Evolutionary conservation across 2,888 invertebrate genomes (phyloP).

Genomic region (Lasioglossum morio): DNA sequence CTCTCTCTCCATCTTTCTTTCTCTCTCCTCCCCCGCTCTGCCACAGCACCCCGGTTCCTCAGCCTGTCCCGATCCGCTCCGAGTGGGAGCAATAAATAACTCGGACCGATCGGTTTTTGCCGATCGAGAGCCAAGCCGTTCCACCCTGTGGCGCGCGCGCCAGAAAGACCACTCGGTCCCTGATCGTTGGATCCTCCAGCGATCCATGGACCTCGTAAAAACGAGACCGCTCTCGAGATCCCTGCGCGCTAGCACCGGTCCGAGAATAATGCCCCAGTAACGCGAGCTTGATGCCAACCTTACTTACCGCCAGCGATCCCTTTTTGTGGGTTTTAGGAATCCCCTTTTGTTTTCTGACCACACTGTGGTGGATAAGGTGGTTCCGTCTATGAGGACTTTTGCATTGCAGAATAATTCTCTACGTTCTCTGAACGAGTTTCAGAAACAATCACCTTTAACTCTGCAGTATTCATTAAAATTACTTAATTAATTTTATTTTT

Average conservation of each 20-base stretch:
- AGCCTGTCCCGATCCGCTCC: constrained; percentile 64
- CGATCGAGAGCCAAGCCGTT: constrained; percentile 74
- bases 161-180: constrained; percentile 3
- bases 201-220: constrained; percentile 11
- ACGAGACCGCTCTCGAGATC: neutral
- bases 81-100: constrained; percentile 83
- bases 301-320: neutral
- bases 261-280: constrained; percentile 6
- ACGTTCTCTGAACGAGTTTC: no score
- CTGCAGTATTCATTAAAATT: no score
- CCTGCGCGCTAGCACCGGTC: neutral
- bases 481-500: no score
- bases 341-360: constrained; percentile 1
- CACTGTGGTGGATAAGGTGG: neutral
- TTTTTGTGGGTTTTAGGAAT: constrained; percentile 28
- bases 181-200: neutral
- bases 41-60: constrained; percentile 62
- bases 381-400: neutral
- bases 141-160: constrained; percentile 58
- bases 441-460: no score
- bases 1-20: neutral
- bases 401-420: no score
- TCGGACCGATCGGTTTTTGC: constrained; percentile 80
- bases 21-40: constrained; percentile 34
- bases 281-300: constrained; percentile 11